Conservation (phyloP, 2,797 vertebrate species). For the Apogon hyalosoma region DNA sequence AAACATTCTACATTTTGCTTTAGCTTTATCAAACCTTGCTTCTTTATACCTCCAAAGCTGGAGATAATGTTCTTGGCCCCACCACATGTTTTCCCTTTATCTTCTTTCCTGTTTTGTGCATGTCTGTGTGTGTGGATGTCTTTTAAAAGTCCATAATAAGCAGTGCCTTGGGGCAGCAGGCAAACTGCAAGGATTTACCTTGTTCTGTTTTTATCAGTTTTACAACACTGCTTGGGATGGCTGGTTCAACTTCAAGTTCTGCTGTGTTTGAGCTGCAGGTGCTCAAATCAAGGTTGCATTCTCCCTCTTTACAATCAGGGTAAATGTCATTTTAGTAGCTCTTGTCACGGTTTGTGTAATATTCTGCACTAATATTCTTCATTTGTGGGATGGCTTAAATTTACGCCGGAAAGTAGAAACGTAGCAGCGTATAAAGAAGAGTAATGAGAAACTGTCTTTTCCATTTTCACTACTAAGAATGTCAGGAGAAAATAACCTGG, state of each 20-base stretch:
- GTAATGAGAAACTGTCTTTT: not conserved
- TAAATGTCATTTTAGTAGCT: slow-evolving; percentile 31
- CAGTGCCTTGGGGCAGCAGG: slow-evolving; percentile 39
- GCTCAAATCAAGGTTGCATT: slow-evolving; percentile 43
- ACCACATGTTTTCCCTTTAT: slow-evolving; percentile 25
- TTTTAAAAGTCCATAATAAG: slow-evolving; percentile 59
- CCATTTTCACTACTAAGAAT: too few relatives aligned
- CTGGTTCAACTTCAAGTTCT: slow-evolving; percentile 40
- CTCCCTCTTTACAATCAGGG: slow-evolving; percentile 38
- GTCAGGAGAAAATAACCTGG: too few relatives aligned
- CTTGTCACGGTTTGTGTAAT: slow-evolving; percentile 20
- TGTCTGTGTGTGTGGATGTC: slow-evolving; percentile 22
- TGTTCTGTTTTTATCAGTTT: slow-evolving; percentile 54
- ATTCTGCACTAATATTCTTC: slow-evolving; percentile 17
- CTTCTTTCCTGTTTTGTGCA: slow-evolving; percentile 6
- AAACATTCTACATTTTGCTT: slow-evolving; percentile 29
- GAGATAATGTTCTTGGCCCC: not conserved
- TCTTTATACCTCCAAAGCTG: slow-evolving; percentile 24
- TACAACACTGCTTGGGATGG: slow-evolving; percentile 49
- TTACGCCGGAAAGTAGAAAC: not conserved
- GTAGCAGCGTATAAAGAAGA: not conserved
- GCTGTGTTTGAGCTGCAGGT: slow-evolving; percentile 68
- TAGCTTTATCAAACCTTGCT: slow-evolving; percentile 30
- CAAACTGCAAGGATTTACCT: slow-evolving; percentile 49
- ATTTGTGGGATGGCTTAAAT: slow-evolving; percentile 21